phyloP scores from a whole-genome alignment of 2,888 invertebrate genomes.

The Ctena decussata region DNA sequence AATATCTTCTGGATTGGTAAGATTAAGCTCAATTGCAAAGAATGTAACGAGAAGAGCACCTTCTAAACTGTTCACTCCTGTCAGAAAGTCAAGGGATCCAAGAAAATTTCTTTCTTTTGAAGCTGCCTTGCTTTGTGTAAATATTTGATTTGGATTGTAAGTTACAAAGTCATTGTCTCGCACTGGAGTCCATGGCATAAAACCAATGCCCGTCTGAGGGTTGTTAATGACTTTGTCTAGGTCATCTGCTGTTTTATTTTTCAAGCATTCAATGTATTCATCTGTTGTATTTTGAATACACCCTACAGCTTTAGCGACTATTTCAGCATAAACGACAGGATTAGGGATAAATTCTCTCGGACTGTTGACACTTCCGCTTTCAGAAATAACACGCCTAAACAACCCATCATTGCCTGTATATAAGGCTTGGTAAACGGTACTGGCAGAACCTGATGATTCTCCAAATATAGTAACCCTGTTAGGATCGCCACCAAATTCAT shows the following conservation, averaged over 20 bases:
- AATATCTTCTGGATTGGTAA: conserved; percentile 24
- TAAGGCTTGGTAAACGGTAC: conserved; percentile 49
- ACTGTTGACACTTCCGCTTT: conserved; percentile 52
- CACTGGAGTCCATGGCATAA: conserved; percentile 16
- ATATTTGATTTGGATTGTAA: conserved; percentile 25
- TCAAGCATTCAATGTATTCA: conserved; percentile 10
- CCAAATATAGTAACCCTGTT: conserved; percentile 56
- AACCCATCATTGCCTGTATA: conserved; percentile 59
- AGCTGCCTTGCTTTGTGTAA: conserved; percentile 25
- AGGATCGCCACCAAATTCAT: conserved; percentile 39
- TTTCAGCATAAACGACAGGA: conserved; percentile 9
- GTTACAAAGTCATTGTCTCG: conserved; percentile 45
- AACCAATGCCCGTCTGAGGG: conserved; percentile 1
- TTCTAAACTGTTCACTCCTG: conserved; percentile 43
- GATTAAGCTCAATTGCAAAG: conserved; percentile 3
- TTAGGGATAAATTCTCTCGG: conserved; percentile 7
- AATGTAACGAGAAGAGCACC: conserved; percentile 27
- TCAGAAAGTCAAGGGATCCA: conserved; percentile 43
- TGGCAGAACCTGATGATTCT: conserved; percentile 48
- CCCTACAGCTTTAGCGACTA: neutral
- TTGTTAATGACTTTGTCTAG: neutral
- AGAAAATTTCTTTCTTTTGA: conserved; percentile 34
- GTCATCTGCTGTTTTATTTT: conserved; percentile 2
- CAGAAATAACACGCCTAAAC: conserved; percentile 44
- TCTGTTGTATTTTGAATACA: neutral